Evolutionary conservation across 2,113 vertebrate species (phyloP).

Genomic region (Thermophis baileyi): DNA sequence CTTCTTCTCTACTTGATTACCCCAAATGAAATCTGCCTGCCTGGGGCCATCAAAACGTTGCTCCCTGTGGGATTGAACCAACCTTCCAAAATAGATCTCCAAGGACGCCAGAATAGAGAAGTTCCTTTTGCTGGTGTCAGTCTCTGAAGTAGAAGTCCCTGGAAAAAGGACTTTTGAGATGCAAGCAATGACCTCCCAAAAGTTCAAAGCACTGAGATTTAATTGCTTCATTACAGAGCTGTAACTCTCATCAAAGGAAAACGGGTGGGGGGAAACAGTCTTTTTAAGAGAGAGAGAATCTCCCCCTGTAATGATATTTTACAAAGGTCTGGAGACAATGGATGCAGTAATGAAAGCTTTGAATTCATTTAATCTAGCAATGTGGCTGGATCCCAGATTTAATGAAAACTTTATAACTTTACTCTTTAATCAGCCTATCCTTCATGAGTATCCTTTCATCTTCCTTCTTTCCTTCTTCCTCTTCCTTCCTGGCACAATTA

Average conservation of each 20-base stretch:
- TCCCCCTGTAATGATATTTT: not conserved
- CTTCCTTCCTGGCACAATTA: not conserved
- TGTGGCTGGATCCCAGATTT: not conserved
- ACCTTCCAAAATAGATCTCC: not conserved
- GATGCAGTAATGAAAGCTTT: not conserved
- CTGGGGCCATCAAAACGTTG: not conserved
- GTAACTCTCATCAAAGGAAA: not conserved
- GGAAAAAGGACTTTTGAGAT: not conserved
- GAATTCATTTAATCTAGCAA: not conserved
- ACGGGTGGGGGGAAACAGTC: not conserved
- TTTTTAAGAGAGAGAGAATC: not conserved
- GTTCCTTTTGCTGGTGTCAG: not conserved
- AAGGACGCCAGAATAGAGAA: not conserved
- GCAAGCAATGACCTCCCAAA: not conserved
- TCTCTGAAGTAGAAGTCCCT: not conserved
- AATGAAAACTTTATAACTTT: constrained; percentile 3
- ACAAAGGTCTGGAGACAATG: not conserved
- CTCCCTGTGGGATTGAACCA: not conserved
- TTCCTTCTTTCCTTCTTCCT: not conserved
- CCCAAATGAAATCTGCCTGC: not conserved
- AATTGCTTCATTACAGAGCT: not conserved
- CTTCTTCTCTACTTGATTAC: not conserved
- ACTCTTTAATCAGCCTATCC: not conserved
- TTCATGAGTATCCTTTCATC: not conserved
- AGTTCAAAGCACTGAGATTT: not conserved